phyloP scores from a whole-genome alignment of 2,888 invertebrate genomes.

The Epiblema foenella region DNA sequence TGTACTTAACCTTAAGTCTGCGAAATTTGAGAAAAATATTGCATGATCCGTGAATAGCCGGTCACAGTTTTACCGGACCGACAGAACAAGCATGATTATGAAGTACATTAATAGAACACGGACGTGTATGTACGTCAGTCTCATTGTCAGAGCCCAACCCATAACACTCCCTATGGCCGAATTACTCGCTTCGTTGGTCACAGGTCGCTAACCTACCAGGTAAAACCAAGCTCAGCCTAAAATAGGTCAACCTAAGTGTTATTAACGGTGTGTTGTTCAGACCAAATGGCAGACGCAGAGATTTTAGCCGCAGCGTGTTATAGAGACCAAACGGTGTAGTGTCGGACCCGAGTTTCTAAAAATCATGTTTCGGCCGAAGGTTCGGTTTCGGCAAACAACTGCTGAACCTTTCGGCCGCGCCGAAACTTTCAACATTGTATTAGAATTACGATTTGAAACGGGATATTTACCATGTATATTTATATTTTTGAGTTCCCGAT shows the following conservation, averaged over 20 bases:
- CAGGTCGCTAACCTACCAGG: conserved; percentile 9
- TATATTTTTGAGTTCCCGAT: too few species aligned
- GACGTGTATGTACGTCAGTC: background rate
- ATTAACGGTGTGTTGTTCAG: conserved; percentile 1
- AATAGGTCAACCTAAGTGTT: conserved; percentile 28
- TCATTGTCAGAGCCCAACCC: conserved; percentile 20
- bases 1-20: too few species aligned
- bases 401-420: too few species aligned
- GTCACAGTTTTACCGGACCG: background rate
- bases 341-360: too few species aligned
- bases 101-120: background rate
- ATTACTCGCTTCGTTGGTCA: conserved; percentile 14
- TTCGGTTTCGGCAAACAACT: too few species aligned
- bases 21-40: background rate
- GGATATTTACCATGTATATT: too few species aligned
- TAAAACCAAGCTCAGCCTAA: background rate
- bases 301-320: background rate
- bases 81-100: background rate
- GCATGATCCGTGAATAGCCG: too few species aligned
- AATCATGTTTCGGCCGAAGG: too few species aligned
- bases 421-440: too few species aligned
- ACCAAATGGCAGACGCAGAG: background rate
- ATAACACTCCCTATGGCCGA: conserved; percentile 16
- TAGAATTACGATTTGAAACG: too few species aligned
- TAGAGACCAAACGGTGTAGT: too few species aligned